Conservation (phyloP, 2,888 invertebrate species). For the Pristionchus arcanus region DNA sequence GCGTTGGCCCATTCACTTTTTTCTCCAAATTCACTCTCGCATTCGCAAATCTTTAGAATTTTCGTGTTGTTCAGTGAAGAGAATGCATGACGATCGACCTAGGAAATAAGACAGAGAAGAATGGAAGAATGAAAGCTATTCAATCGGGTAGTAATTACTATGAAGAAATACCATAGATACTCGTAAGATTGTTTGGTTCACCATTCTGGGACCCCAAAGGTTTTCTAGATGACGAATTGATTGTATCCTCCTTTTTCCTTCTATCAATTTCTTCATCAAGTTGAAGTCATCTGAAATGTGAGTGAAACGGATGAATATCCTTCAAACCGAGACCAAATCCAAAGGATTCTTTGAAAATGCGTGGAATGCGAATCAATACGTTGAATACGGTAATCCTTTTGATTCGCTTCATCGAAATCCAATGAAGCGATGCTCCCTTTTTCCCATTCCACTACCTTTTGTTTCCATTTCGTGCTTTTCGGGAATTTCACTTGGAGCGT, state of each 20-base stretch:
- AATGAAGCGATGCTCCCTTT: slow-evolving; percentile 16
- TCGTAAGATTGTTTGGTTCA: background rate
- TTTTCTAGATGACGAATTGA: background rate
- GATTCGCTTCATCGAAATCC: background rate
- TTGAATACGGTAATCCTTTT: background rate
- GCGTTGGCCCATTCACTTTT: background rate
- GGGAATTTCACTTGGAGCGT: background rate
- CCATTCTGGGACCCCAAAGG: background rate
- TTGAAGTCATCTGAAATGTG: background rate
- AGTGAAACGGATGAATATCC: background rate
- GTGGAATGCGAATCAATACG: background rate
- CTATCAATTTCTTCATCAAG: background rate
- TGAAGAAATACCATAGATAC: background rate
- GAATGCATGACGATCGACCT: background rate
- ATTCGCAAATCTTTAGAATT: slow-evolving; percentile 9
- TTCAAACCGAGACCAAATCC: background rate
- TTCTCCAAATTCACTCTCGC: background rate
- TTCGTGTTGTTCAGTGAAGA: background rate
- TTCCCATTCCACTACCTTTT: background rate
- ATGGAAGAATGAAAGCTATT: background rate
- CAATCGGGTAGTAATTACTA: background rate
- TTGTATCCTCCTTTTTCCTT: background rate
- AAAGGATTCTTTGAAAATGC: background rate
- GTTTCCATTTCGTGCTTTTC: slow-evolving; percentile 15
- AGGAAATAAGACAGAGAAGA: background rate